Conservation (phyloP, 2,113 vertebrate species). For the Lichenostomus cassidix region DNA sequence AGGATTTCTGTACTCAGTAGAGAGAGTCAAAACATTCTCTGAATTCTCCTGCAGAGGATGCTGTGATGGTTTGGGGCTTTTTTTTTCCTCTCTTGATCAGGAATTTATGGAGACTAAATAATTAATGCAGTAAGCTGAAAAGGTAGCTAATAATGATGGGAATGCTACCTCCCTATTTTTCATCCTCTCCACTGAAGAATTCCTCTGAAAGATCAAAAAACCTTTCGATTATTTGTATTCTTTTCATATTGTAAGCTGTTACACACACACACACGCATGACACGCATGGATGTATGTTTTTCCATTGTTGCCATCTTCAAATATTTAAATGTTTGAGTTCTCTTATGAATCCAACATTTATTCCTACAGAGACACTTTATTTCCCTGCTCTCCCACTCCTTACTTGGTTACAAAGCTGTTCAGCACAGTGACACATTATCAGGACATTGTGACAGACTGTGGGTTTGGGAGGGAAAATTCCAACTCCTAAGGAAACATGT, state of each 20-base stretch:
- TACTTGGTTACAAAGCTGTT: not conserved
- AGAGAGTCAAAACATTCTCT: not conserved
- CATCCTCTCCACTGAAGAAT: not conserved
- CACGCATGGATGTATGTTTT: not conserved
- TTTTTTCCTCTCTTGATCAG: not conserved
- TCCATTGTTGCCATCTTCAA: not conserved
- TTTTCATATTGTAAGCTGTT: not conserved
- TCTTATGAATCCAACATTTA: not conserved
- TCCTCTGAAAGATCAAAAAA: not conserved
- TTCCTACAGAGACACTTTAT: not conserved
- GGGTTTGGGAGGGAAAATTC: not conserved
- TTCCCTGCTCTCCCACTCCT: not conserved
- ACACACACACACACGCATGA: no score
- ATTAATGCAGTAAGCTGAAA: not conserved
- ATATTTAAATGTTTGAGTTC: not conserved
- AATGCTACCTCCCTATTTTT: not conserved
- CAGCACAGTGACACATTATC: not conserved
- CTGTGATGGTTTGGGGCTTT: accelerated
- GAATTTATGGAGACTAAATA: not conserved
- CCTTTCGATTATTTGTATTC: not conserved
- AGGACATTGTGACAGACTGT: not conserved
- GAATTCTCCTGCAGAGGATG: not conserved
- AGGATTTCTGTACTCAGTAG: not conserved
- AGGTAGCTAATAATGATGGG: not conserved
- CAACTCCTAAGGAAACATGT: not conserved